These are phyloP conservation scores for Chrosomus eos DNA, from an alignment of 2,797 vertebrate genomes.

Conservation along the genomic window DNA sequence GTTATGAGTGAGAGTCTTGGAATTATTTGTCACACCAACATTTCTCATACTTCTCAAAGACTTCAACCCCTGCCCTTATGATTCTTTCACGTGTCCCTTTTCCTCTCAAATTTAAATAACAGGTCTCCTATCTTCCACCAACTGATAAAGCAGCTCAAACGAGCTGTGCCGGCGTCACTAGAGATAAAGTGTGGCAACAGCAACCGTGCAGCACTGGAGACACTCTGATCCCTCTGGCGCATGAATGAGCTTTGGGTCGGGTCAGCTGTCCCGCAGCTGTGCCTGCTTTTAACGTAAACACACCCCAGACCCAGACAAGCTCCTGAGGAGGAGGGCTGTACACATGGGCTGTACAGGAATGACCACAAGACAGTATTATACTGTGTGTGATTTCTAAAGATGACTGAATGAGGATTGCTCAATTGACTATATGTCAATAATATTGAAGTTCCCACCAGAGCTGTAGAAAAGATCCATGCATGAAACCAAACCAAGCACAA, in stretches of 20 bases:
- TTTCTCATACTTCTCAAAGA: background rate
- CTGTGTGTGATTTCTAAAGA: background rate
- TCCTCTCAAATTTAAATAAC: conserved; percentile 42
- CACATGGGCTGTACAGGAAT: background rate
- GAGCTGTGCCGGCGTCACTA: background rate
- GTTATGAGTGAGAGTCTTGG: background rate
- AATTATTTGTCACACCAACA: background rate
- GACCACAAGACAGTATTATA: background rate
- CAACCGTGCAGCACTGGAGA: background rate
- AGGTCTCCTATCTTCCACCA: conserved; percentile 6
- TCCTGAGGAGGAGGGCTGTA: background rate
- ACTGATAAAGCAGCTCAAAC: background rate
- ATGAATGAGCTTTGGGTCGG: background rate
- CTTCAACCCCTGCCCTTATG: background rate
- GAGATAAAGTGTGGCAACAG: background rate
- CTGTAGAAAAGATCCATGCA: background rate
- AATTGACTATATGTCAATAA: background rate
- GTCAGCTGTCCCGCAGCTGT: conserved; percentile 19
- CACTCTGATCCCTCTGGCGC: background rate
- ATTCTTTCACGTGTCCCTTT: background rate
- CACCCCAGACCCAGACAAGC: background rate
- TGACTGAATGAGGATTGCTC: background rate
- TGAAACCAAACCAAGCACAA: background rate
- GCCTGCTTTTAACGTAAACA: conserved; percentile 6
- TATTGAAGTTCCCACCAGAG: background rate